A percentile compares a stretch with the other conserved stretches of the same genome.
phyloP scores from a whole-genome alignment of 2,113 vertebrate species.

The Jaculus jaculus region DNA sequence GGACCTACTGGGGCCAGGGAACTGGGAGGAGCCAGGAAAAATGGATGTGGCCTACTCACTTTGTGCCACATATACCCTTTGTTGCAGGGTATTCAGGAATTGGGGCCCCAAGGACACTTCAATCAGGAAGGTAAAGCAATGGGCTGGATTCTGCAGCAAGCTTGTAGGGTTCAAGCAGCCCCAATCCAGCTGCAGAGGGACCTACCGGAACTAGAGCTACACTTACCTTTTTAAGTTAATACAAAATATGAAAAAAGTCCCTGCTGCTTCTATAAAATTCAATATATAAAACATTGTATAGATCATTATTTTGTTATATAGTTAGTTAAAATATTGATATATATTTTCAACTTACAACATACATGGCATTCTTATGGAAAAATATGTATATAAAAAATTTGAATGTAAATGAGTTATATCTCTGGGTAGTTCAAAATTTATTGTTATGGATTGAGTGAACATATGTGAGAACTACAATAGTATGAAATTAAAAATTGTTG shows the following conservation, averaged over 20 bases:
- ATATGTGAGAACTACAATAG: neutral
- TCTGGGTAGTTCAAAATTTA: neutral
- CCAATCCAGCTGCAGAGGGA: no score
- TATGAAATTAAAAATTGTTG: constrained; percentile 14
- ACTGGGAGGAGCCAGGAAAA: no score
- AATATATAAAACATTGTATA: neutral
- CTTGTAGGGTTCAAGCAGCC: no score
- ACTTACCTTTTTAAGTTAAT: no score
- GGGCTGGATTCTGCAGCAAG: no score
- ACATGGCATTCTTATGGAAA: neutral
- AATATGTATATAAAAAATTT: neutral
- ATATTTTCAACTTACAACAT: neutral
- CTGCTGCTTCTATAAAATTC: neutral
- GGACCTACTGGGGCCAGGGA: no score
- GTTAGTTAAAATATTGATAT: neutral
- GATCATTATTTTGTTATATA: neutral
- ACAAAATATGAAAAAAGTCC: neutral
- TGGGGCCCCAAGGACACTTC: no score
- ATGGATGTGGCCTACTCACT: no score
- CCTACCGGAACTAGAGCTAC: no score
- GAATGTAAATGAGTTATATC: neutral
- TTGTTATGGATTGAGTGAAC: neutral
- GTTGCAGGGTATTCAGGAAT: no score
- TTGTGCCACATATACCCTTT: no score
- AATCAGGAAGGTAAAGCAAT: no score